These are phyloP conservation scores for Eurytoma californica DNA, from an alignment of 2,888 invertebrate genomes.

Conservation along the genomic window DNA sequence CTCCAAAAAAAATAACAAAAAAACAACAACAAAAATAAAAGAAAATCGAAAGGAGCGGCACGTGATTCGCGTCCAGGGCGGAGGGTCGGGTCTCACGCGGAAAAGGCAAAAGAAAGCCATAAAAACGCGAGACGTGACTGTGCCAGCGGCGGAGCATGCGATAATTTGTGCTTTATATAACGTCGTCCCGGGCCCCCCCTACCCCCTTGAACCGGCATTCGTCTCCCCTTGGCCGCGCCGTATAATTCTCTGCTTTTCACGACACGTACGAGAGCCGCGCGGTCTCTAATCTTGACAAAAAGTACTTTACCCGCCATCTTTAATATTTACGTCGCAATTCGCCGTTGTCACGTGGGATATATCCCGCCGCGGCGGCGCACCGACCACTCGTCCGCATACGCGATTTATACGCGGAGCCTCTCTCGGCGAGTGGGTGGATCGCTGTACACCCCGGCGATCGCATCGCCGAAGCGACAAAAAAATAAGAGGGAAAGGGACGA, in stretches of 20 bases:
- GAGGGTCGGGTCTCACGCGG: neutral
- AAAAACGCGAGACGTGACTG: slow-evolving; percentile 19
- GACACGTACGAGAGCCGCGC: slow-evolving; percentile 32
- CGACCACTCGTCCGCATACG: slow-evolving; percentile 40
- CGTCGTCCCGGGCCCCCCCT: neutral
- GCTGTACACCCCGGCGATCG: neutral
- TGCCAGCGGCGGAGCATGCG: neutral
- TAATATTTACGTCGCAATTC: slow-evolving; percentile 68
- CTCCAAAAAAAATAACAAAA: no score
- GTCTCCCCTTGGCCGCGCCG: no score
- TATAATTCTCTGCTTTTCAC: slow-evolving; percentile 28
- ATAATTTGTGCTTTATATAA: slow-evolving; percentile 26
- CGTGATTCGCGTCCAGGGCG: neutral
- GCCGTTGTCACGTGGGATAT: slow-evolving; percentile 58
- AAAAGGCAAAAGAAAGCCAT: slow-evolving; percentile 13
- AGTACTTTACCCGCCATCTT: slow-evolving; percentile 58
- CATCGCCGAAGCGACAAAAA: neutral
- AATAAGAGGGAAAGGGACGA: neutral
- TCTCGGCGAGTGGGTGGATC: neutral
- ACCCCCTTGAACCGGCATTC: neutral
- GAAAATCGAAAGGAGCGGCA: no score
- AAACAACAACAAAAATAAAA: no score
- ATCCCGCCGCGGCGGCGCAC: slow-evolving; percentile 27
- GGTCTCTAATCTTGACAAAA: slow-evolving; percentile 65
- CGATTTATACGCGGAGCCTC: slow-evolving; percentile 22